Evolutionary conservation across 1,140 invertebrate genomes (phyloP), one percentile per base, ranked within the genome.

Genomic region (Pseudomyrmex concolor): DNA sequence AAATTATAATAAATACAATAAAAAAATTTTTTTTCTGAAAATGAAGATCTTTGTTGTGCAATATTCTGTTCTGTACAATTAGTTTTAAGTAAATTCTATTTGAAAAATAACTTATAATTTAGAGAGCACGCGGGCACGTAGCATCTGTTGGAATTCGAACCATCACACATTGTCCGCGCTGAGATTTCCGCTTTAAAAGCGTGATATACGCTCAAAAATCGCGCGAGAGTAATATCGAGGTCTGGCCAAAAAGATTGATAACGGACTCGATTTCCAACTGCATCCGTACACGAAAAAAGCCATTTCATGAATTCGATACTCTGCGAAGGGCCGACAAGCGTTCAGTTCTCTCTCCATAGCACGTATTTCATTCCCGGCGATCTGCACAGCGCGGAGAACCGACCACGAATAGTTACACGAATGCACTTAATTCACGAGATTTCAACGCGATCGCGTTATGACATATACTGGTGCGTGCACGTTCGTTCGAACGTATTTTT

Each of bases 241-340:
- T 12, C 63, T 51, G 54, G 13, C 64, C 67, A 55, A 80, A 55
- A 34, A 70, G 76, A 80, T 80, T 80, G 76, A 80, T 80, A 80
- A 71, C 76, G 43, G 66, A 71, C 76, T 80, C 76, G 66, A 80
- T 80, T 80, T 80, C 34, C 76, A 80, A 80, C 66, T 59, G 76
- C 84, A 85, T 90, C 89, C 86, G 82, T 82, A 85, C 64, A 85
- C 64, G 88, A 84, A 89, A 85, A 89, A 89, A 90, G 86, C 86
- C 71, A 90, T 88, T 91, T 89, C 85, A 71, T 76, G 86, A 88
- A 91, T 88, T 80, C n/a, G 66, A 80, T 80, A 80, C 66, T 12
- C 71, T 54, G 17, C 54, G 57, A 51, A 63, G 55, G 50, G 9
- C 64, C 45, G 51, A 70, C 57, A 59, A 60, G 59, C 64, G 54